Conservation (phyloP, 1,140 invertebrate genomes). For the Neodiprion lecontei region DNA sequence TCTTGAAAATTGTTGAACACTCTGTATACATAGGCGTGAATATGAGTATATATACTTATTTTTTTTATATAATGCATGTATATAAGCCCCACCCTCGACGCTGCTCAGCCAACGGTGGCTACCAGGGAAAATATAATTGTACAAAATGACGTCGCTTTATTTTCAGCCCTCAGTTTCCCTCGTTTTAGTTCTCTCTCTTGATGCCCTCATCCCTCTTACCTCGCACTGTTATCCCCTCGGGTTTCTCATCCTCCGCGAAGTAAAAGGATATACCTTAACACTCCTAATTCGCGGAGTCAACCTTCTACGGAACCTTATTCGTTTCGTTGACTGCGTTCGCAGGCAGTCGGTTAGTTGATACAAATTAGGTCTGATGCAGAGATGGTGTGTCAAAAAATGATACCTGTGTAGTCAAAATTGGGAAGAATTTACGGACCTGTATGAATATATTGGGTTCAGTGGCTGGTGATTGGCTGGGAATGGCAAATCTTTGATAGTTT, state of each 20-base stretch:
- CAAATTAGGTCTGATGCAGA: too few species aligned
- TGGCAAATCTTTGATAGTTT: too few species aligned
- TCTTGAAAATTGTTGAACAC: slow-evolving; percentile 14
- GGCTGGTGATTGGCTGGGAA: too few species aligned
- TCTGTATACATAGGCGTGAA: not conserved
- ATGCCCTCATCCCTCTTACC: slow-evolving; percentile 25
- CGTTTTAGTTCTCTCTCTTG: slow-evolving; percentile 25
- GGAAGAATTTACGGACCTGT: too few species aligned
- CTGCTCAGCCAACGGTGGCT: slow-evolving; percentile 25
- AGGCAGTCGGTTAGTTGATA: too few species aligned
- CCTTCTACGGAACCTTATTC: not conserved
- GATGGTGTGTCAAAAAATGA: too few species aligned
- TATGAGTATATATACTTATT: too few species aligned
- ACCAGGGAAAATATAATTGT: slow-evolving; percentile 41
- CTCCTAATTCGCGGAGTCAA: not conserved
- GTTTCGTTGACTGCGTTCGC: not conserved
- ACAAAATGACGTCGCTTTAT: slow-evolving; percentile 43
- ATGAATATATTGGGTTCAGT: too few species aligned
- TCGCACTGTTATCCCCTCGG: slow-evolving; percentile 9
- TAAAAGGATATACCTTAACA: slow-evolving; percentile 27
- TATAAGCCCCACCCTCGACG: slow-evolving; percentile 7
- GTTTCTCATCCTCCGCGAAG: slow-evolving; percentile 13
- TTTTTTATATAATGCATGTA: too few species aligned
- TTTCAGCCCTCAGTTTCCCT: slow-evolving; percentile 31
- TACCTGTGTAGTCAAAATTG: too few species aligned